Base-by-base conservation (phyloP, 2,113 vertebrate species). In the Numenius arquata region DNA sequence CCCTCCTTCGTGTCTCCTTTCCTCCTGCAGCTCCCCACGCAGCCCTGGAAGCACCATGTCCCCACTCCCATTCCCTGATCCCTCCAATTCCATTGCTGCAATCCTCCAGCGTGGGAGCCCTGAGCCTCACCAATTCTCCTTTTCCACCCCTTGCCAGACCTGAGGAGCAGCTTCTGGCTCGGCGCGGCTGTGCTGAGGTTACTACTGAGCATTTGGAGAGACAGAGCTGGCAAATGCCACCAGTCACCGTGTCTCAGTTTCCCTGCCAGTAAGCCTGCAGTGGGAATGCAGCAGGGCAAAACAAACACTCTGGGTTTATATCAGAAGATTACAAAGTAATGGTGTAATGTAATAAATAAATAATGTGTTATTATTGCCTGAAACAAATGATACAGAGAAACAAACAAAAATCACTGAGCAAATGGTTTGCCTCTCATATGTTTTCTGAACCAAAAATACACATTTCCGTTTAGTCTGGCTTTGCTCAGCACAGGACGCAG, bases 41-140 rank as follows among this genome's bases (percentile, higher is more conserved):
- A 74, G 32, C 52, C 40, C 52, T 36, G 47, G 26, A 55, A 17
- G 20, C 15, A 52, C 13, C 7, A 21, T 3, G 12, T 53, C 12
- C 26, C 75, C 27, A 11, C 18, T 53, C n/a, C 38, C 26, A 19
- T 45, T 62, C 34, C 71, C 26, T 7, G 47, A 77, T 45, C 15
- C 40, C 15, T 73, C 30, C 21, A 18, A 11, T 76, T 68, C 40
- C 41, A 15, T 34, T 27, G 11, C 53, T 41, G 29, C 47, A 20
- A 1, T 15, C 25, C 29, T 15, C 14, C 34, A 14, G n/a, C 0
- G 0, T 4, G 0, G 36, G 41, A 56, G 23, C 23, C 41, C 26
- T 0, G 2, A 85, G n/a, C 43, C 56, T 56, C 85, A 48, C 16
- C 61, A 66, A 66, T 66, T 52, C 32, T 83, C 29, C 22, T 85